Percentiles rank a stretch among this genome's conserved stretches.
phyloP scores from a whole-genome alignment of 2,888 invertebrate species.

The Drosophila ustulata region DNA sequence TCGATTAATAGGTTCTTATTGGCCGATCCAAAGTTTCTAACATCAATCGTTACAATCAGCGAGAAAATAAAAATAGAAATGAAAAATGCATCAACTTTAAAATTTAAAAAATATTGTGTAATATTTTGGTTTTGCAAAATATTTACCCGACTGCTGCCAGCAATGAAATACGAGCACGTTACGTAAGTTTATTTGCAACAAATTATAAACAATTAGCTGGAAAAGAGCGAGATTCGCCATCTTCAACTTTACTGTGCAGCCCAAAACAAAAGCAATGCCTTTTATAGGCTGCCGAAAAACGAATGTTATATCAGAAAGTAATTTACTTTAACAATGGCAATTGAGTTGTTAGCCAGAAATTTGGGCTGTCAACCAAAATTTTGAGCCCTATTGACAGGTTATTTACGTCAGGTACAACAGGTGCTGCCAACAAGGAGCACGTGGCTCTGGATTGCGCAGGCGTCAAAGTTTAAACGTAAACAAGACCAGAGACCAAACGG shows the following conservation, averaged over 20 bases:
- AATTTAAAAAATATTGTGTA: too few relatives aligned
- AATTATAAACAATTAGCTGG: constrained; percentile 75
- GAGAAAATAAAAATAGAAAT: too few relatives aligned
- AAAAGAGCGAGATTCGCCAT: constrained; percentile 58
- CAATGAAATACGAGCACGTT: constrained; percentile 79
- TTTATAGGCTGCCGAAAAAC: constrained; percentile 51
- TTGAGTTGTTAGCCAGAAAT: constrained; percentile 32
- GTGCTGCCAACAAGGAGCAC: constrained; percentile 50
- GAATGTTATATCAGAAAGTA: constrained; percentile 27
- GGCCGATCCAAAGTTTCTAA: too few relatives aligned
- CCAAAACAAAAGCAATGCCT: background rate
- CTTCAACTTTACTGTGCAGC: constrained; percentile 13
- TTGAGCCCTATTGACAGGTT: constrained; percentile 34
- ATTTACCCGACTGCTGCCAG: constrained; percentile 69
- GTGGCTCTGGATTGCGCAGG: constrained; percentile 59
- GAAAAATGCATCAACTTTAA: too few relatives aligned
- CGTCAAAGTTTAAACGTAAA: constrained; percentile 66
- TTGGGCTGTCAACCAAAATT: constrained; percentile 52
- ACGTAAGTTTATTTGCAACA: constrained; percentile 62
- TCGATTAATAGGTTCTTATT: too few relatives aligned
- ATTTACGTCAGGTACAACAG: constrained; percentile 44
- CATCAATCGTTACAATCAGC: too few relatives aligned
- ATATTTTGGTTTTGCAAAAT: too few relatives aligned
- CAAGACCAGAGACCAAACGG: constrained; percentile 43
- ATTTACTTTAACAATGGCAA: constrained; percentile 5